Percentiles rank a stretch among this genome's conserved stretches.
phyloP scores from a whole-genome alignment of 64 coral and sea anemone species.

The Pocillopora verrucosa region DNA sequence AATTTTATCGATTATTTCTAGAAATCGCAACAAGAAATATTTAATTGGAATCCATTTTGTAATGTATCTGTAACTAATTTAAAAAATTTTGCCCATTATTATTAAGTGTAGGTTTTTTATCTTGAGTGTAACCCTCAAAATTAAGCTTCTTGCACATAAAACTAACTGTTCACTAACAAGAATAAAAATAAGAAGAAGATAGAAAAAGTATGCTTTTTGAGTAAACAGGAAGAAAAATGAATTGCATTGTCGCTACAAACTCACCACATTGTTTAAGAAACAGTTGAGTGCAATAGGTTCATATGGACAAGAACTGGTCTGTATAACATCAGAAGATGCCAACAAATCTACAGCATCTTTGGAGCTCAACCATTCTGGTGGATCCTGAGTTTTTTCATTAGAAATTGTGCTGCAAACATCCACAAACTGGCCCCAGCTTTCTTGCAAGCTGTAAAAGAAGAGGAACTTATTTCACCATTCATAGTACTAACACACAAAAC shows the following conservation, averaged over 20 bases:
- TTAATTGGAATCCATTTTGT: no score
- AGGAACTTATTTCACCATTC: neutral
- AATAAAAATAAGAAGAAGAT: neutral
- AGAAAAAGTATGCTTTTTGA: neutral
- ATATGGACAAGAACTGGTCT: conserved; percentile 34
- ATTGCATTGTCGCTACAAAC: neutral
- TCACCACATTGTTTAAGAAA: conserved; percentile 75
- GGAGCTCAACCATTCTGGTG: neutral
- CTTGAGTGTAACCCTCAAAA: no score
- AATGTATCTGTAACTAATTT: no score
- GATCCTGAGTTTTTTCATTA: conserved; percentile 20
- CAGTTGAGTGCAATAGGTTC: conserved; percentile 70
- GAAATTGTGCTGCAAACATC: conserved; percentile 43
- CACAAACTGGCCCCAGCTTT: conserved; percentile 50
- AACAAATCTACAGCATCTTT: conserved; percentile 57
- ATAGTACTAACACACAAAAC: neutral
- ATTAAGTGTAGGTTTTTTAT: no score
- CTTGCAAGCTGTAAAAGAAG: conserved; percentile 39
- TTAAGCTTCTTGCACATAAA: no score
- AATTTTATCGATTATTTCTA: no score
- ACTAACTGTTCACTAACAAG: no score
- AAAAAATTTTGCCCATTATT: no score
- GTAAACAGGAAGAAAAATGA: neutral
- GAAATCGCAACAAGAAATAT: no score
- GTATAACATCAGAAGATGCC: conserved; percentile 3